Evolutionary conservation across 2,888 invertebrate genomes (phyloP).

Genomic region (Epirrhoe alternata): DNA sequence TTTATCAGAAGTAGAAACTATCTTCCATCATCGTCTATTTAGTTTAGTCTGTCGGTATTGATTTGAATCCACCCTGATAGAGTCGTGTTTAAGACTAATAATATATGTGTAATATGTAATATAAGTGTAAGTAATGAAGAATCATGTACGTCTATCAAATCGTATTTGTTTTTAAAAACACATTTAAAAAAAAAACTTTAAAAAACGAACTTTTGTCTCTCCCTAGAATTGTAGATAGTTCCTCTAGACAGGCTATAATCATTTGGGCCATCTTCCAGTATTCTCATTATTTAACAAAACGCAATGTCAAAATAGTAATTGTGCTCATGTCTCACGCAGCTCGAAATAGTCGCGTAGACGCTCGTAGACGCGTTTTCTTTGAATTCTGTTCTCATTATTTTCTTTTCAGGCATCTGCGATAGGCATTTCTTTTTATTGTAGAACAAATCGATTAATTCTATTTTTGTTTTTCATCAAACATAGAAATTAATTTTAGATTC

Average conservation of each 20-base stretch:
- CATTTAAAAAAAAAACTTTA: not conserved
- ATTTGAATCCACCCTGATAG: too few relatives aligned
- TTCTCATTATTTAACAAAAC: slow-evolving; percentile 12
- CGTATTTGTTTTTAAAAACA: not conserved
- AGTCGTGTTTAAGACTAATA: too few relatives aligned
- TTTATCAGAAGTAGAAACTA: too few relatives aligned
- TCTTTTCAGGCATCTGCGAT: slow-evolving; percentile 1
- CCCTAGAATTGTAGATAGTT: too few relatives aligned
- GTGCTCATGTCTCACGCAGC: slow-evolving; percentile 17
- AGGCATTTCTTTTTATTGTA: not conserved
- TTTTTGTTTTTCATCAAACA: not conserved
- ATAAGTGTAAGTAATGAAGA: too few relatives aligned
- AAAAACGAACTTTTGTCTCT: not conserved
- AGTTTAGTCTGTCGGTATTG: too few relatives aligned
- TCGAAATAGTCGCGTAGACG: slow-evolving; percentile 21
- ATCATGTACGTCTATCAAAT: too few relatives aligned
- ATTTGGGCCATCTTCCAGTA: slow-evolving; percentile 28
- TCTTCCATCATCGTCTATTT: too few relatives aligned
- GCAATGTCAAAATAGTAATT: slow-evolving; percentile 26
- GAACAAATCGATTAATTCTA: not conserved
- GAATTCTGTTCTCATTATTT: slow-evolving; percentile 18
- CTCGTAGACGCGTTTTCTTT: slow-evolving; percentile 15
- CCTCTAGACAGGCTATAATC: slow-evolving; percentile 7
- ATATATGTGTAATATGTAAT: too few relatives aligned
- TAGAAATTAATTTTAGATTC: too few relatives aligned